phyloP scores from a whole-genome alignment of 2,113 vertebrate genomes.

The Grammomys dolichurus region DNA sequence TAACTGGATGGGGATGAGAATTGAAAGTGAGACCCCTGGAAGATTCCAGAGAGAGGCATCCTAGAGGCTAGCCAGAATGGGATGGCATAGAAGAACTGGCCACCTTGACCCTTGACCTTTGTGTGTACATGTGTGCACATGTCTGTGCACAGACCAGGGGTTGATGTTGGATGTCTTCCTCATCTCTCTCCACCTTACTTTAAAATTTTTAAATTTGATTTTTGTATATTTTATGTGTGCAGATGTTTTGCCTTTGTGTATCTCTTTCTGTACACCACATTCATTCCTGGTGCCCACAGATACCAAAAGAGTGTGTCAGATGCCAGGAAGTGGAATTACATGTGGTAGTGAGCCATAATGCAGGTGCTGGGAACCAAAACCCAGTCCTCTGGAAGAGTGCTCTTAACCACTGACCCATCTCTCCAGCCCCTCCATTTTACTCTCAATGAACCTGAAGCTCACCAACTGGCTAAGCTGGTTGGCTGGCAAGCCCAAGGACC shows the following conservation, averaged over 20 bases:
- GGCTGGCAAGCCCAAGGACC: neutral
- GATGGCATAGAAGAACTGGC: rapidly evolving
- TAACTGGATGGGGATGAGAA: neutral
- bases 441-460: neutral
- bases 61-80: neutral
- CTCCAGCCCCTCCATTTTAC: neutral
- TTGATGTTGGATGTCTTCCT: neutral
- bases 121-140: neutral
- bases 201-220: neutral
- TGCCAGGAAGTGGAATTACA: neutral
- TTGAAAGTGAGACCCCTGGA: neutral
- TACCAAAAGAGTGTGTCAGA: neutral
- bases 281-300: neutral
- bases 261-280: neutral
- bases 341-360: neutral
- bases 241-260: neutral
- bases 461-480: neutral
- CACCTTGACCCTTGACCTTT: neutral
- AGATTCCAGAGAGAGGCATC: neutral
- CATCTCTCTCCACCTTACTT: neutral
- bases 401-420: neutral
- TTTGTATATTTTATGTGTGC: neutral
- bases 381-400: neutral
- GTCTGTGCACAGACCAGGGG: neutral
- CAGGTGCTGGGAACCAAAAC: neutral